Percentiles rank a stretch among this genome's conserved stretches.
Conservation (phyloP, 2,113 vertebrate genomes). For the Stegostoma tigrinum region DNA sequence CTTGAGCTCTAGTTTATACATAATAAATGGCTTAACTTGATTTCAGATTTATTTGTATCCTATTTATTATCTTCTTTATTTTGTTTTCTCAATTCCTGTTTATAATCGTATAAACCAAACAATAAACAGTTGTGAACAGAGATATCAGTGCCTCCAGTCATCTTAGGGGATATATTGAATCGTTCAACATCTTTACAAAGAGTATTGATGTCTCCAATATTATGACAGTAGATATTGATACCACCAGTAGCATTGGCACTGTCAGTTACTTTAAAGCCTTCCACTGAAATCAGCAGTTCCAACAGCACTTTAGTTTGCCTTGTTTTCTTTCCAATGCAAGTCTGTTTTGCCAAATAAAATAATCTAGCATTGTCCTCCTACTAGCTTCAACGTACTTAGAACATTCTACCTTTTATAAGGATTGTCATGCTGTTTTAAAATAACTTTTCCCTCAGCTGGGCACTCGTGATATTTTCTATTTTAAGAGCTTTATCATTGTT, state of each 20-base stretch:
- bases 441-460: not conserved
- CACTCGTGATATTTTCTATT: not conserved
- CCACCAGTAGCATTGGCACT: not conserved
- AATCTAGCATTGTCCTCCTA: not conserved
- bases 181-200: not conserved
- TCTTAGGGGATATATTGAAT: not conserved
- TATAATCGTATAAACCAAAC: not conserved
- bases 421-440: not conserved
- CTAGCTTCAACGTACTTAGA: not conserved
- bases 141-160: not conserved
- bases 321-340: not conserved
- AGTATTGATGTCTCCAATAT: not conserved
- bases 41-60: no score
- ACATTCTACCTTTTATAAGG: not conserved
- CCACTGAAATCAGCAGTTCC: not conserved
- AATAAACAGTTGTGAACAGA: not conserved
- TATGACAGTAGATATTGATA: not conserved
- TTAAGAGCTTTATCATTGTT: constrained; percentile 3
- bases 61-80: not conserved
- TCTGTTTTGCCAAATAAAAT: not conserved
- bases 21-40: no score
- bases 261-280: not conserved
- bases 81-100: not conserved
- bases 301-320: not conserved
- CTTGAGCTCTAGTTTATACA: not conserved